phyloP scores from a whole-genome alignment of 2,888 invertebrate species.

The Seira ritae region DNA sequence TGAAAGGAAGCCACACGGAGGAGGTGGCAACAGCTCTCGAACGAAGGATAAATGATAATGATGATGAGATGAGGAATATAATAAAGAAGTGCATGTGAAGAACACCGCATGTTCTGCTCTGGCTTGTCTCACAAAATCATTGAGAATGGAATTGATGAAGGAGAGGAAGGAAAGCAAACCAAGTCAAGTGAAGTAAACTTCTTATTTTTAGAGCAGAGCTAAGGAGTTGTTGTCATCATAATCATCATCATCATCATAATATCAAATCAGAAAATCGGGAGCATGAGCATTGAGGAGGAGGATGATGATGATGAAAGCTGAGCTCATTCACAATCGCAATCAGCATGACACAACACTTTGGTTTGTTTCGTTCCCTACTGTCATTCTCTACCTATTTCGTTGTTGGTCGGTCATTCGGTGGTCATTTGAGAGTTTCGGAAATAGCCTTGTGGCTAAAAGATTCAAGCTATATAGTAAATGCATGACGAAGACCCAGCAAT shows the following conservation, averaged over 20 bases:
- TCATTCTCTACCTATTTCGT: not conserved
- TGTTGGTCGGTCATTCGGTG: no score
- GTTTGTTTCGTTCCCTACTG: no score
- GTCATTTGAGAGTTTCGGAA: no score
- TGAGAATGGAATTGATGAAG: no score
- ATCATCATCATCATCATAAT: no score
- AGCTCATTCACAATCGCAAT: no score
- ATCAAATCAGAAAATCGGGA: constrained; percentile 8
- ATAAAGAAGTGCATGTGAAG: constrained; percentile 5
- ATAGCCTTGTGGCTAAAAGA: not conserved
- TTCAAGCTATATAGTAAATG: constrained; percentile 21
- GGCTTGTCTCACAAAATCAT: constrained; percentile 38
- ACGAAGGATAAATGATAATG: constrained; percentile 12
- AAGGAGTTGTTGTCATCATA: no score
- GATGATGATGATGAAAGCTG: constrained; percentile 42
- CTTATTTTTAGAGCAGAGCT: no score
- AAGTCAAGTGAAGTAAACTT: constrained; percentile 20
- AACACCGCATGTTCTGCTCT: constrained; percentile 50
- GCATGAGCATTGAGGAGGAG: constrained; percentile 23
- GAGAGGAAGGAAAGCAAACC: no score
- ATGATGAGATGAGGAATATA: constrained; percentile 14
- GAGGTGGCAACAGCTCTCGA: no score
- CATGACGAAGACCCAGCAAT: no score
- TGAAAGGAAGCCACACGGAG: not conserved
- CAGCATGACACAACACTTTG: constrained; percentile 53